phyloP scores from a whole-genome alignment of 1,140 invertebrate genomes.

The Saxidomus purpurata region DNA sequence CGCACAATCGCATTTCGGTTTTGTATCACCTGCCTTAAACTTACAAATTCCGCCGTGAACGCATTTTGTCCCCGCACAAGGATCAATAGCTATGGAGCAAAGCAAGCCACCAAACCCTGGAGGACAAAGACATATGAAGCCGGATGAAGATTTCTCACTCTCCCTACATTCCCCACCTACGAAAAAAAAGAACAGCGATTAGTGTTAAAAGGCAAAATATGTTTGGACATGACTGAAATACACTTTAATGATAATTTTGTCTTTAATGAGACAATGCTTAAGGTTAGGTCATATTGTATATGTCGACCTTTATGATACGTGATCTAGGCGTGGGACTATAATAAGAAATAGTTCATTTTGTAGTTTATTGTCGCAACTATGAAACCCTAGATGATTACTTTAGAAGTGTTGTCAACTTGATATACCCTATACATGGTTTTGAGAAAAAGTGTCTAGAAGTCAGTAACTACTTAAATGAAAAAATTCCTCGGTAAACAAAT shows the following conservation, averaged over 20 bases:
- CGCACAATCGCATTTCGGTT: constrained; percentile 27
- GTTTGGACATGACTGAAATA: not conserved
- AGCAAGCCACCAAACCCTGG: constrained; percentile 11
- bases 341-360: no score
- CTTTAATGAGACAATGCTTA: not conserved
- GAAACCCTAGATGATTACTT: no score
- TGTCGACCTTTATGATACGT: no score
- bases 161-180: constrained; percentile 51
- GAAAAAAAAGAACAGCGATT: no score
- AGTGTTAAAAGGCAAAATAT: no score
- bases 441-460: no score
- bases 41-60: constrained; percentile 38
- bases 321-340: no score
- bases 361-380: no score
- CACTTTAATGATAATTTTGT: not conserved
- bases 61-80: constrained; percentile 30
- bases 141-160: not conserved
- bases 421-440: no score
- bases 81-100: constrained; percentile 42
- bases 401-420: no score
- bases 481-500: no score
- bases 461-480: no score
- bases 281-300: not conserved
- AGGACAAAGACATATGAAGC: constrained; percentile 30
- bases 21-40: not conserved